Evolutionary conservation across 2,113 vertebrate genomes (phyloP).

Genomic region (Suncus etruscus): DNA sequence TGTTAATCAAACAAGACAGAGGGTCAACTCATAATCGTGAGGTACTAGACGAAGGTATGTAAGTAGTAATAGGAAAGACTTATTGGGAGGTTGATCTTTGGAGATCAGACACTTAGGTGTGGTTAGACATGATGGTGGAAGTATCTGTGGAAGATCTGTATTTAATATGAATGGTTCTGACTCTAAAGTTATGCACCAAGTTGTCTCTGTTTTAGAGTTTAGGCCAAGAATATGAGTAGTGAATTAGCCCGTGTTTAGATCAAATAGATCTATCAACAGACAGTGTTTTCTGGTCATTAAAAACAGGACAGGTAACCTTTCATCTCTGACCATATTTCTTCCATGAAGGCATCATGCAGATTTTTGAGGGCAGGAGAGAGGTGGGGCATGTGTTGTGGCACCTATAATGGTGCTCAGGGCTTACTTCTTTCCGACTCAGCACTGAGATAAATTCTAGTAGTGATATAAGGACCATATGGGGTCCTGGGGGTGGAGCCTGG

Average conservation of each 20-base stretch:
- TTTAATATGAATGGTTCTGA: neutral
- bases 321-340: neutral
- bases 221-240: neutral
- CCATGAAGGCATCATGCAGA: neutral
- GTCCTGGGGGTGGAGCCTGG: too few relatives aligned
- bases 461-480: too few relatives aligned
- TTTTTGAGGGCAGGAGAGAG: too few relatives aligned
- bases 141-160: neutral
- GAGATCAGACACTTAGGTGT: neutral
- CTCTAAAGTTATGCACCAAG: neutral
- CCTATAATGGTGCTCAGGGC: too few relatives aligned
- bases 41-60: neutral
- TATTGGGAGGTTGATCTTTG: neutral
- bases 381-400: too few relatives aligned
- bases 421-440: too few relatives aligned
- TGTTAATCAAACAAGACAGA: neutral
- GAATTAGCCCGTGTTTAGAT: neutral
- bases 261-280: neutral
- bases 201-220: neutral
- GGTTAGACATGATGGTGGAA: neutral
- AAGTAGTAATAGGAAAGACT: neutral
- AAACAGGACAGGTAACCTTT: slow-evolving; percentile 23
- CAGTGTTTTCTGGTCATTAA: slow-evolving; percentile 32
- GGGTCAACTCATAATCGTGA: neutral
- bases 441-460: too few relatives aligned